These are phyloP conservation scores for Drosophila nr. medialis DNA, from an alignment of 2,888 invertebrate species.

Conservation along the genomic window DNA sequence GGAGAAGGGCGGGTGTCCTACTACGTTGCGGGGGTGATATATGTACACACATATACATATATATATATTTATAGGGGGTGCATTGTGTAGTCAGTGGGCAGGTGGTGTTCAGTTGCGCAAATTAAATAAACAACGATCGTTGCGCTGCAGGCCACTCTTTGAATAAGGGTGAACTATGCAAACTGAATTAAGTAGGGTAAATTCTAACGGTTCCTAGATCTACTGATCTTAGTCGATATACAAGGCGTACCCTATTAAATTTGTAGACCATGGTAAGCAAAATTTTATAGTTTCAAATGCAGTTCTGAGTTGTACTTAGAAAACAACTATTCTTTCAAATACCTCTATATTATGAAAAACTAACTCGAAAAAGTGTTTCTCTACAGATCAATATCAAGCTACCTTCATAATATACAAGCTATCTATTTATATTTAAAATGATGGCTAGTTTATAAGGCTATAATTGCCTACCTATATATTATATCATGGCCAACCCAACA, in stretches of 20 bases:
- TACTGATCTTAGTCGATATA: not conserved
- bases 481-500: not conserved
- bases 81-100: constrained; percentile 28
- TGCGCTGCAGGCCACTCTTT: not conserved
- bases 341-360: not conserved
- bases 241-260: not conserved
- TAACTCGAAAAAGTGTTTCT: not conserved
- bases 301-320: not conserved
- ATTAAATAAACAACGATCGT: constrained; percentile 26
- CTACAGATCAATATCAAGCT: not conserved
- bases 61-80: not conserved
- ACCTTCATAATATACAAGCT: not conserved
- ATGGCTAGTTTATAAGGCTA: not conserved
- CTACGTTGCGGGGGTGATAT: constrained; percentile 36
- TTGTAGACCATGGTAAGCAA: not conserved
- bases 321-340: not conserved
- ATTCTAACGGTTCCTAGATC: constrained; percentile 5
- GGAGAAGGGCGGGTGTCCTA: not conserved
- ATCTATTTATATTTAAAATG: not conserved
- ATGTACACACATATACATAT: not conserved
- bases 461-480: not conserved
- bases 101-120: constrained; percentile 42
- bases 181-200: constrained; percentile 4
- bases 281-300: not conserved
- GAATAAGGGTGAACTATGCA: constrained; percentile 27